Base-by-base conservation (phyloP, 2,113 vertebrate genomes). In the Eudorcas thomsonii region DNA sequence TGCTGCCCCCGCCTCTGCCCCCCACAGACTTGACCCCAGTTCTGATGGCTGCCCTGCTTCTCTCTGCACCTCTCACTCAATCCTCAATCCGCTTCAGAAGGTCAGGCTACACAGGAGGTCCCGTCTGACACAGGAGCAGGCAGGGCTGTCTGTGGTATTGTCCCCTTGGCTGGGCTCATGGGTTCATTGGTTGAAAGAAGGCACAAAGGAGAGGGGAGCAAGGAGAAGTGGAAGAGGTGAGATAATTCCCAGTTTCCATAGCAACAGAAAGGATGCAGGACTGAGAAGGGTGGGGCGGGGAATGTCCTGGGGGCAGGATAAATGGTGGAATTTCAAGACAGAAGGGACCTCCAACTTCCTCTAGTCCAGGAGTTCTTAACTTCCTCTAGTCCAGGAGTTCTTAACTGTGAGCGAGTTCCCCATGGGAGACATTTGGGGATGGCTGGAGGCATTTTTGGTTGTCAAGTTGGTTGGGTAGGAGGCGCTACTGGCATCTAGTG, bases 211-310 rank as follows among this genome's bases (percentile, higher is more conserved):
- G 67, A 26, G 5, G 54, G 57, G 64, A 87, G 59, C 86, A 59
- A 88, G 28, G 82, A 96, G 50, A 83, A 83, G 77, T 2, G 23
- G 88, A 83, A 25, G 86, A 92, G 85, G 77, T 57, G 25, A 92
- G 62, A 43, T 82, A 57, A 88, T 15, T 9, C 43, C 87, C 4
- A 1, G 96, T 97, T 96, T 93, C 97, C 92, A 98, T 80, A 86
- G 95, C 94, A 95, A 96, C 84, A 0, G 81, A 13, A 52, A 60
- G 77, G 74, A 21, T 64, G 52, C 78, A 5, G 89, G 26, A 12
- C 84, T 9, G 1, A 9, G 45, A 59, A 19, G 10, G 13, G 19
- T 4, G 50, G 33, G 60, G 82, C 7, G 39, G 88, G 16, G 15
- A 16, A 55, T 3, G 33, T 74, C 77, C 57, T 43, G 39, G 33